Evolutionary conservation across 2,888 invertebrate species (phyloP).

Genomic region (Monopis laevigella): DNA sequence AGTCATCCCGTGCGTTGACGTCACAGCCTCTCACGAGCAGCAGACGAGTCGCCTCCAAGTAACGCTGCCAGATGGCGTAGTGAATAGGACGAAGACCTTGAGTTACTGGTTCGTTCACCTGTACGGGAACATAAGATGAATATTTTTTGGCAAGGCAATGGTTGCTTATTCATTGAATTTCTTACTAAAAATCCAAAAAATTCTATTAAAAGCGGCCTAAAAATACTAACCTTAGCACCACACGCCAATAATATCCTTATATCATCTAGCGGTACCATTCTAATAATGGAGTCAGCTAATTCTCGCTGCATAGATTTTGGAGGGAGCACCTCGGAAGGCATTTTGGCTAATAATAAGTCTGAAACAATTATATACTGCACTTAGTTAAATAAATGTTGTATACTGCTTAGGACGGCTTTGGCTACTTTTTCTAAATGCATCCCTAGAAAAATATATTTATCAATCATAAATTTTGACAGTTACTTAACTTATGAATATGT

Average conservation of each 20-base stretch:
- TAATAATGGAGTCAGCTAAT: slow-evolving; percentile 89
- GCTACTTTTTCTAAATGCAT: too few relatives aligned
- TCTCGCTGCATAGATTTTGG: slow-evolving; percentile 83
- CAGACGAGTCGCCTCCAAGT: slow-evolving; percentile 81
- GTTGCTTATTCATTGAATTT: too few relatives aligned
- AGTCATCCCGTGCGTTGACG: slow-evolving; percentile 85
- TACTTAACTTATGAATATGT: too few relatives aligned
- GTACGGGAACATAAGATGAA: too few relatives aligned
- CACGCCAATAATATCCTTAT: slow-evolving; percentile 85
- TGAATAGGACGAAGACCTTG: slow-evolving; percentile 90
- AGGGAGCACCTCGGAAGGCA: slow-evolving; percentile 78
- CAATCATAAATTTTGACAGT: too few relatives aligned
- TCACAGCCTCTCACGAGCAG: slow-evolving; percentile 84
- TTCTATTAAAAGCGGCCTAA: too few relatives aligned
- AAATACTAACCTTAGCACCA: slow-evolving; percentile 76
- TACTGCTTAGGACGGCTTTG: too few relatives aligned
- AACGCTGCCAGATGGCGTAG: slow-evolving; percentile 91
- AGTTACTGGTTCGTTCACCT: too few relatives aligned
- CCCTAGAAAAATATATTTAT: too few relatives aligned
- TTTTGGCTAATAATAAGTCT: slow-evolving; percentile 30
- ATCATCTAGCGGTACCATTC: slow-evolving; percentile 87
- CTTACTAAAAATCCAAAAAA: too few relatives aligned
- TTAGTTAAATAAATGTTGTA: too few relatives aligned
- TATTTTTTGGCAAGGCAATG: too few relatives aligned
- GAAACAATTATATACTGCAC: background rate